Evolutionary conservation across 2,888 invertebrate species (phyloP).

Genomic region (Sarcophaga carnaria): DNA sequence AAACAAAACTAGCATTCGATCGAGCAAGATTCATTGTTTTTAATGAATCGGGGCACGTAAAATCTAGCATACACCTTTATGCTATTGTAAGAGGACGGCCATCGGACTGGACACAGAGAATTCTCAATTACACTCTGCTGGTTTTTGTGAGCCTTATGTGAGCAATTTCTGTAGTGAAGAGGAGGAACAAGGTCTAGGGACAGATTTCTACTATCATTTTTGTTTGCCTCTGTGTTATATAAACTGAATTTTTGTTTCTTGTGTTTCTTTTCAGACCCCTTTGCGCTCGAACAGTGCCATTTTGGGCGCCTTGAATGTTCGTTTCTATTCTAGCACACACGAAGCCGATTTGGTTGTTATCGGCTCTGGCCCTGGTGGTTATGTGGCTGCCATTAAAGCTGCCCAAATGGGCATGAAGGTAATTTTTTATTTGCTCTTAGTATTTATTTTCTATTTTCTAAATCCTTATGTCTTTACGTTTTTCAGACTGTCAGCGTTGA

Average conservation of each 20-base stretch:
- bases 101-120: too few relatives aligned
- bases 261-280: slow-evolving; percentile 74
- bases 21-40: too few relatives aligned
- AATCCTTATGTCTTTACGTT: not conserved
- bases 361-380: slow-evolving; percentile 99
- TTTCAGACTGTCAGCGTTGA: slow-evolving; percentile 95
- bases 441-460: not conserved
- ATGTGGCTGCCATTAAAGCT: slow-evolving; percentile 99
- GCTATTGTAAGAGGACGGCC: too few relatives aligned
- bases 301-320: slow-evolving; percentile 80
- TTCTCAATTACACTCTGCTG: too few relatives aligned
- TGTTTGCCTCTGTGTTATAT: not conserved
- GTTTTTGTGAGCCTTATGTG: too few relatives aligned
- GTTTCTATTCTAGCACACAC: slow-evolving; percentile 87
- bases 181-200: too few relatives aligned
- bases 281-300: slow-evolving; percentile 80
- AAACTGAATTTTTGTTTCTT: slow-evolving; percentile 9
- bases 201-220: not conserved
- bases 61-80: too few relatives aligned
- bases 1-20: too few relatives aligned
- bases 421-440: slow-evolving; percentile 63
- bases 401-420: slow-evolving; percentile 98
- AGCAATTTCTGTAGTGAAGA: too few relatives aligned
- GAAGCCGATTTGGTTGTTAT: slow-evolving; percentile 98
- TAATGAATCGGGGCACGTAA: too few relatives aligned